Percentiles rank a stretch among this genome's conserved stretches.
Conservation (phyloP, 2,113 vertebrate species). For the Sebastes schlegelii region DNA sequence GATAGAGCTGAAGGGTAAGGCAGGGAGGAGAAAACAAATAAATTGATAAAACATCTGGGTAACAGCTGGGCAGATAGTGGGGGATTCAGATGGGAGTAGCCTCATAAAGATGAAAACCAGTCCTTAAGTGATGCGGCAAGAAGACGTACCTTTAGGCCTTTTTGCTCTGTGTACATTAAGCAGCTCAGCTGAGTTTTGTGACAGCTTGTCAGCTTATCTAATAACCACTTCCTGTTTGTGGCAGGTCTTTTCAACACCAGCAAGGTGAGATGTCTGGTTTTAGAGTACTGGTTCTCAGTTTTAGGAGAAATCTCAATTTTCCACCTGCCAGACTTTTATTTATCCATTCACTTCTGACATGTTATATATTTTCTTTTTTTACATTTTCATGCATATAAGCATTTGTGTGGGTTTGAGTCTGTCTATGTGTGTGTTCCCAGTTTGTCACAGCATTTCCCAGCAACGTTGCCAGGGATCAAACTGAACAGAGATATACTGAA, state of each 20-base stretch:
- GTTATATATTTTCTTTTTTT: not conserved
- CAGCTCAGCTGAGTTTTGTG: conserved; percentile 43
- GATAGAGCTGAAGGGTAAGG: conserved; percentile 52
- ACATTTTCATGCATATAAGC: conserved; percentile 8
- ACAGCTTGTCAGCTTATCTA: conserved; percentile 55
- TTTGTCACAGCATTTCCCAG: conserved; percentile 19
- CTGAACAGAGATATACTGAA: conserved; percentile 15
- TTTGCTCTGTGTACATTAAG: conserved; percentile 43
- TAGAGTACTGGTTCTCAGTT: conserved; percentile 22
- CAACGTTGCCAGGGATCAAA: conserved; percentile 11
- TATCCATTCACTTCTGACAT: conserved; percentile 44
- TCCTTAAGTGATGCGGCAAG: conserved; percentile 47
- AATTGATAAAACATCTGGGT: conserved; percentile 41
- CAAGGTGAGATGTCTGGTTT: conserved; percentile 36
- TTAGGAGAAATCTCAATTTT: conserved; percentile 63
- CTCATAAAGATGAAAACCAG: conserved; percentile 40
- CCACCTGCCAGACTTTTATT: conserved; percentile 57
- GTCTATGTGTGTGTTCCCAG: conserved; percentile 20
- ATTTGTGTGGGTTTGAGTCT: not conserved
- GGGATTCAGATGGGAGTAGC: conserved; percentile 17
- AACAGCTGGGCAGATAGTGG: conserved; percentile 40
- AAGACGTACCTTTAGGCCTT: conserved; percentile 46
- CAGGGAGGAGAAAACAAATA: not conserved
- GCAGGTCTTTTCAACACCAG: conserved; percentile 40
- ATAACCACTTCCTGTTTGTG: conserved; percentile 51